A percentile compares a stretch with the other conserved stretches of the same genome.
phyloP scores from a whole-genome alignment of 2,888 invertebrate species.

The Zygothrica quintamaculata region DNA sequence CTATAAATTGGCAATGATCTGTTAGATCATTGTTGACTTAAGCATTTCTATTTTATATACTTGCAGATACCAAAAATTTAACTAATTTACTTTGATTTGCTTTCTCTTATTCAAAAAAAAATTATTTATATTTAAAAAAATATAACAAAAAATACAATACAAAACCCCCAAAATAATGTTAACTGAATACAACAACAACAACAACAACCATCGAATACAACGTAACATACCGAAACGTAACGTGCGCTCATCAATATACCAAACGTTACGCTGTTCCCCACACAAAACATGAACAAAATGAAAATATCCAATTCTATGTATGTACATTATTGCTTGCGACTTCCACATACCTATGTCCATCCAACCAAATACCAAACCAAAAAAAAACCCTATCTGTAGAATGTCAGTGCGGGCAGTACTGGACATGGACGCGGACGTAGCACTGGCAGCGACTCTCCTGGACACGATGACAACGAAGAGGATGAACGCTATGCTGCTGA shows the following conservation, averaged over 20 bases:
- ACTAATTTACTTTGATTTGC: conserved; percentile 83
- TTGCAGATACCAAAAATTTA: conserved; percentile 81
- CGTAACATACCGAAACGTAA: no score
- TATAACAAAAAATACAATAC: conserved; percentile 46
- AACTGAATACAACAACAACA: conserved; percentile 43
- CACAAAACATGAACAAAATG: conserved; percentile 49
- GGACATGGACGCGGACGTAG: conserved; percentile 63
- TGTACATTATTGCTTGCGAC: conserved; percentile 76
- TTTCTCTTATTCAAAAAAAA: conserved; percentile 82
- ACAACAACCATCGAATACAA: no score
- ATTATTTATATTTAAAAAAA: no score
- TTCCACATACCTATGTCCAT: conserved; percentile 50
- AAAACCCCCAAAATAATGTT: conserved; percentile 43
- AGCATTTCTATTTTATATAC: conserved; percentile 79
- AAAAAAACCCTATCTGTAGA: conserved; percentile 74
- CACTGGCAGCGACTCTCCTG: conserved; percentile 54
- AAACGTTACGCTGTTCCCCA: conserved; percentile 61
- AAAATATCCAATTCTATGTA: conserved; percentile 71
- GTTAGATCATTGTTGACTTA: conserved; percentile 78
- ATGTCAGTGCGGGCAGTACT: conserved; percentile 63
- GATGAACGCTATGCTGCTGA: conserved; percentile 54
- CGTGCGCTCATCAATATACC: conserved; percentile 49
- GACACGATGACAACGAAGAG: conserved; percentile 59
- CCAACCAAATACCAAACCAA: conserved; percentile 49
- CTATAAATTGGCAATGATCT: conserved; percentile 72